Percentiles rank a stretch among this genome's conserved stretches.
phyloP scores from a whole-genome alignment of 2,113 vertebrate genomes.

The Aleadryas rufinucha region DNA sequence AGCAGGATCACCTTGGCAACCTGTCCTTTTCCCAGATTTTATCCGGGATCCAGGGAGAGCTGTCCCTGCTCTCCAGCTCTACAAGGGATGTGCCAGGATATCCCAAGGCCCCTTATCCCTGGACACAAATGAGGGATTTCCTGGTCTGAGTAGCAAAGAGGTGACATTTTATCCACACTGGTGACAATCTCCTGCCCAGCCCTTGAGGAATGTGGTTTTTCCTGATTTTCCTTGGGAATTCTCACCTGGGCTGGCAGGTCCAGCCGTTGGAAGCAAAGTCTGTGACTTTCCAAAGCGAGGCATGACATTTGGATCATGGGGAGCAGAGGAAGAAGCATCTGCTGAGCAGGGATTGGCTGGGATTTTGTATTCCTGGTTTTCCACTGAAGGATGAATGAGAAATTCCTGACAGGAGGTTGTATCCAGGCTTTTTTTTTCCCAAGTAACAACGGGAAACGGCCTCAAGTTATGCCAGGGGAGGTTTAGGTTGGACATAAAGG shows the following conservation, averaged over 20 bases:
- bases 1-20: fast-evolving
- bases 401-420: background rate
- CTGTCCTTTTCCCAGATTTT: fast-evolving
- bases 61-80: background rate
- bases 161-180: background rate
- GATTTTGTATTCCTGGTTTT: background rate
- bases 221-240: background rate
- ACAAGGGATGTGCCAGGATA: too few relatives aligned
- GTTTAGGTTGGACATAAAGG: background rate
- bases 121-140: background rate
- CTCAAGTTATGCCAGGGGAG: background rate
- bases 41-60: background rate
- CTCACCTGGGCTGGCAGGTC: background rate
- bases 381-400: fast-evolving
- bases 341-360: background rate
- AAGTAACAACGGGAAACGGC: fast-evolving
- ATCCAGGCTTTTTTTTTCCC: background rate
- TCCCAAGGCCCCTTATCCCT: background rate
- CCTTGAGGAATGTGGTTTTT: background rate
- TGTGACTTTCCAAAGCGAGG: background rate
- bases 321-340: background rate
- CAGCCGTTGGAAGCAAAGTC: fast-evolving
- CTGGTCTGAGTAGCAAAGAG: background rate
- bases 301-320: fast-evolving
- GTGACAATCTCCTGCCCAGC: background rate